A percentile compares a stretch with the other conserved stretches of the same genome.
Evolutionary conservation across 2,797 vertebrate genomes (phyloP).

Genomic region (Rhadinocentrus ornatus): DNA sequence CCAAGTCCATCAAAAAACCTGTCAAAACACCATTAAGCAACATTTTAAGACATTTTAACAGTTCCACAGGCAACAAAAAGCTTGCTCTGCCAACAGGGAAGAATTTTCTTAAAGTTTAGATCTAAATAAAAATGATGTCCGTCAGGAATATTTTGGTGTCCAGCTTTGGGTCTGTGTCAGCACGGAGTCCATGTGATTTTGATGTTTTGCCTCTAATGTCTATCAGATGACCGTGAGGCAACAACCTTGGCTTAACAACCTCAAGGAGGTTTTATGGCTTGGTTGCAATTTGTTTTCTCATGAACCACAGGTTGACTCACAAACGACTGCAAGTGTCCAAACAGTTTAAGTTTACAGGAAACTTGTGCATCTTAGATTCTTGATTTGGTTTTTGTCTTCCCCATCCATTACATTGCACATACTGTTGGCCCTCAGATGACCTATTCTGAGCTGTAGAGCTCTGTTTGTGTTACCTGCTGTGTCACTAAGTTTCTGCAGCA

Average conservation of each 20-base stretch:
- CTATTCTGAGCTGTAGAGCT: neutral
- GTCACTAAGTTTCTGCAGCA: conserved; percentile 10
- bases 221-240: conserved; percentile 77
- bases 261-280: conserved; percentile 76
- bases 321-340: conserved; percentile 64
- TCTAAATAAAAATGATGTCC: conserved; percentile 21
- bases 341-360: conserved; percentile 46
- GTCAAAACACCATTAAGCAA: conserved; percentile 12
- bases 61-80: conserved; percentile 6
- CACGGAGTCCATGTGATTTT: conserved; percentile 56
- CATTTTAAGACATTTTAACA: neutral
- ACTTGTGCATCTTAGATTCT: conserved; percentile 9
- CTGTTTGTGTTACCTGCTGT: conserved; percentile 22
- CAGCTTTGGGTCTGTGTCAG: conserved; percentile 39
- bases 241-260: conserved; percentile 61
- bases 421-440: neutral
- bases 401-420: neutral
- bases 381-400: conserved; percentile 1
- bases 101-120: conserved; percentile 22
- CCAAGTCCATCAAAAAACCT: conserved; percentile 34
- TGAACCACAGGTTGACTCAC: conserved; percentile 78
- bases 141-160: conserved; percentile 42
- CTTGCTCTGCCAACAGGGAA: neutral
- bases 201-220: conserved; percentile 74
- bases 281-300: conserved; percentile 80